Conservation (phyloP, 2,888 invertebrate species). For the Adelphocoris suturalis region DNA sequence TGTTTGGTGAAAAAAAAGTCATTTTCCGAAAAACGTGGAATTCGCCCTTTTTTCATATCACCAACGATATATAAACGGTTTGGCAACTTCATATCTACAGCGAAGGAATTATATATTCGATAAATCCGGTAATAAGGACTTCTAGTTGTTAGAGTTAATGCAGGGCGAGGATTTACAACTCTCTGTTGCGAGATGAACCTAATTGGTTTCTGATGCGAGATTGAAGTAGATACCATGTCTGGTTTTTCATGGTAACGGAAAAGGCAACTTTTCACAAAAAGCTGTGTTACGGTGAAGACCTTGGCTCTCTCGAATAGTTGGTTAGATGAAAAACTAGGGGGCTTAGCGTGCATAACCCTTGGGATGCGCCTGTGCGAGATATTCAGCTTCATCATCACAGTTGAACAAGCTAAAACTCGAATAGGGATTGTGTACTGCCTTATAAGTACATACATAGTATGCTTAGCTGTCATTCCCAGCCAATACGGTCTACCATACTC, state of each 20-base stretch:
- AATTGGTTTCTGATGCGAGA: background rate
- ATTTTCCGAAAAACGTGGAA: too few species aligned
- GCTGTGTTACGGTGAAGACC: background rate
- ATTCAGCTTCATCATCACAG: slow-evolving; percentile 4
- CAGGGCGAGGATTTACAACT: background rate
- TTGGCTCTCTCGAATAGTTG: background rate
- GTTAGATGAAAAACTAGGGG: background rate
- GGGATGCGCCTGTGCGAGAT: background rate
- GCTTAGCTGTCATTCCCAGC: too few species aligned
- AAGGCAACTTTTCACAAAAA: background rate
- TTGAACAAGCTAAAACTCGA: background rate
- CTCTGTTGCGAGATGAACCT: background rate
- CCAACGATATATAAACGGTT: background rate
- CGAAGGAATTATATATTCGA: background rate
- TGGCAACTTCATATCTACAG: background rate
- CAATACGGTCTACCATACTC: too few species aligned
- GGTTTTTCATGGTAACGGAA: background rate
- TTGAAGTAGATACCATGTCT: background rate
- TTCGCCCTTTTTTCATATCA: too few species aligned
- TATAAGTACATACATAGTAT: too few species aligned
- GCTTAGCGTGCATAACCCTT: background rate
- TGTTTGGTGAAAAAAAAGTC: too few species aligned
- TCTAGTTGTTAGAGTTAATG: background rate
- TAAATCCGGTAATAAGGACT: background rate
- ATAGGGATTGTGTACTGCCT: too few species aligned